These are phyloP conservation scores for Idris sp. DNA, from an alignment of 1,140 invertebrate genomes.

Conservation along the genomic window DNA sequence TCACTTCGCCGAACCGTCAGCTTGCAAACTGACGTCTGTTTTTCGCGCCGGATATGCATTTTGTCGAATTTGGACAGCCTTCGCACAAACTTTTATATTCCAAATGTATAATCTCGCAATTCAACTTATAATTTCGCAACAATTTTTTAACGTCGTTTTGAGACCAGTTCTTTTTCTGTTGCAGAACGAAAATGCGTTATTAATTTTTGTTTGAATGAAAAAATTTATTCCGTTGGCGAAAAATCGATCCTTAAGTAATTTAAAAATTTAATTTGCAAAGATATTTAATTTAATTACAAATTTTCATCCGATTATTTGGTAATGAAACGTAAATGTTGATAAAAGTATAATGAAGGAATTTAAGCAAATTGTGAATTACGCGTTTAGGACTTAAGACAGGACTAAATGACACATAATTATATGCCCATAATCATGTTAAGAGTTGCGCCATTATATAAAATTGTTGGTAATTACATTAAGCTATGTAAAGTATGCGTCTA, in stretches of 20 bases:
- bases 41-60: conserved; percentile 51
- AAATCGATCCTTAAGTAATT: too few species aligned
- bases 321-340: conserved; percentile 30
- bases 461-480: conserved; percentile 30
- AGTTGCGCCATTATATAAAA: conserved; percentile 40
- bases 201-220: too few species aligned
- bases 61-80: too few species aligned
- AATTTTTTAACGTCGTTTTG: too few species aligned
- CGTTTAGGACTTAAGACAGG: conserved; percentile 1
- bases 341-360: conserved; percentile 36
- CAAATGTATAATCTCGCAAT: too few species aligned
- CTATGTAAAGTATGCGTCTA: conserved; percentile 33
- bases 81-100: too few species aligned
- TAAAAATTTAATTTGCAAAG: too few species aligned
- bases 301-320: conserved; percentile 41
- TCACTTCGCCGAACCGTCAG: conserved; percentile 72
- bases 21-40: conserved; percentile 68
- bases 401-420: conserved; percentile 44
- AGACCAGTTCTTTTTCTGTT: too few species aligned
- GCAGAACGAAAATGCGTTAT: too few species aligned
- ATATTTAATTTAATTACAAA: too few species aligned
- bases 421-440: conserved; percentile 35
- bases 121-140: too few species aligned
- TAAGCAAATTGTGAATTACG: conserved; percentile 35
- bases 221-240: too few species aligned